A percentile compares a stretch with the other conserved stretches of the same genome.
These are phyloP conservation scores for Temnothorax unifasciatus DNA, from an alignment of 2,888 invertebrate genomes.

Conservation along the genomic window DNA sequence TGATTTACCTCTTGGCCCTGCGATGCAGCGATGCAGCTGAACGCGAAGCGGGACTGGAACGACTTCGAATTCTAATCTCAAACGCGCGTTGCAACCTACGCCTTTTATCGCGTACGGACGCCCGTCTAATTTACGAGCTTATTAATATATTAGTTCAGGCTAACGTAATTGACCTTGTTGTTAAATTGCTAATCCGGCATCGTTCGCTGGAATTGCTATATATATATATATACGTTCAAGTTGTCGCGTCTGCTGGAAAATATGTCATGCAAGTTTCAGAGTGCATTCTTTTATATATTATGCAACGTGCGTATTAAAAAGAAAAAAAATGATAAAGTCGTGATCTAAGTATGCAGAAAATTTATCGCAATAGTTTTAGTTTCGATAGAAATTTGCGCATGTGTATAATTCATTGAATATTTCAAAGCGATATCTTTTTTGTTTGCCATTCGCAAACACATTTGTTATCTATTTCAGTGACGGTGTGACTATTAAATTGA, in stretches of 20 bases:
- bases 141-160: slow-evolving; percentile 62
- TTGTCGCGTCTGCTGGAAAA: neutral
- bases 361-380: neutral
- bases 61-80: slow-evolving; percentile 34
- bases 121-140: slow-evolving; percentile 46
- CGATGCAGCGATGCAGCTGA: neutral
- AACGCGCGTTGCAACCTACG: slow-evolving; percentile 20
- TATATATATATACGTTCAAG: neutral
- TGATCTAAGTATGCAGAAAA: too few relatives aligned
- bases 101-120: neutral
- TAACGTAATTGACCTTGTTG: slow-evolving; percentile 73
- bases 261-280: neutral
- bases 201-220: slow-evolving; percentile 52
- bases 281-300: neutral
- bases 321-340: neutral
- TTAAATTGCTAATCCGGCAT: slow-evolving; percentile 62
- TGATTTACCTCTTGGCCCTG: neutral
- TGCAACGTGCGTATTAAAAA: neutral
- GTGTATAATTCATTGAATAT: neutral
- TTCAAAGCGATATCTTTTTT: neutral
- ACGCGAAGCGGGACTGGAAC: neutral
- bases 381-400: neutral
- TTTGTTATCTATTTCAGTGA: neutral
- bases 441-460: neutral
- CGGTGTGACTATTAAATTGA: neutral